Percentiles rank a stretch among this genome's conserved stretches.
Evolutionary conservation across 1,140 invertebrate genomes (phyloP).

Genomic region (Manduca sexta): DNA sequence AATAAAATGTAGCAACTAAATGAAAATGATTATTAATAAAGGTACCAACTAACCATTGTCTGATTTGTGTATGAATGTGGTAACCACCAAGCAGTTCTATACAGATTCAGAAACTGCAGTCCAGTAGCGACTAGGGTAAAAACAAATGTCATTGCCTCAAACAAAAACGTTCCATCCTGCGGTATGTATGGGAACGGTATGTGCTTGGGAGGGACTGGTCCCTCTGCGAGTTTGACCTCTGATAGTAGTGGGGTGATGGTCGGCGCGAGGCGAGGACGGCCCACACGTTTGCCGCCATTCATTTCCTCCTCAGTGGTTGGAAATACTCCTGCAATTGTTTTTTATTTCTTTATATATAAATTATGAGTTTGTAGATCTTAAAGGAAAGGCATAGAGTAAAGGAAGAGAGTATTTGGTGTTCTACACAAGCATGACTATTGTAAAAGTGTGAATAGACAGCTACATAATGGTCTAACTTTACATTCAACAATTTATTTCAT

Average conservation of each 20-base stretch:
- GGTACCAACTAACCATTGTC: constrained; percentile 81
- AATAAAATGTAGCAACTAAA: neutral
- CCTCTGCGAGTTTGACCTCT: constrained; percentile 37
- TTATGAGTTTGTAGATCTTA: too few relatives aligned
- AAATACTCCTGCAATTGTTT: constrained; percentile 36
- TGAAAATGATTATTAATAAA: neutral
- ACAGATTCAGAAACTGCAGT: constrained; percentile 95
- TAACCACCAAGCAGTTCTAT: constrained; percentile 97
- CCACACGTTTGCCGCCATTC: constrained; percentile 35
- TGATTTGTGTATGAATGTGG: constrained; percentile 92
- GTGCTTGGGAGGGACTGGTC: constrained; percentile 79
- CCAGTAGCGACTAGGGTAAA: constrained; percentile 83
- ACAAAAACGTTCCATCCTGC: constrained; percentile 86
- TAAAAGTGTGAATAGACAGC: too few relatives aligned
- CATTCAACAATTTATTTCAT: too few relatives aligned
- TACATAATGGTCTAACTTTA: too few relatives aligned
- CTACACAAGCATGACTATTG: too few relatives aligned
- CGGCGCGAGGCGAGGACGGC: constrained; percentile 26
- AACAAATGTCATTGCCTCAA: constrained; percentile 89
- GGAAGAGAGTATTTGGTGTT: too few relatives aligned
- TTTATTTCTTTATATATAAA: too few relatives aligned
- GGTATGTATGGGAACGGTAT: constrained; percentile 90
- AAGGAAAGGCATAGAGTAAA: too few relatives aligned
- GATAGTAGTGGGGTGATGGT: constrained; percentile 11
- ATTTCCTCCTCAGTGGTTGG: constrained; percentile 44